Evolutionary conservation across 2,113 vertebrate species (phyloP).

Genomic region (Antigone vipio): DNA sequence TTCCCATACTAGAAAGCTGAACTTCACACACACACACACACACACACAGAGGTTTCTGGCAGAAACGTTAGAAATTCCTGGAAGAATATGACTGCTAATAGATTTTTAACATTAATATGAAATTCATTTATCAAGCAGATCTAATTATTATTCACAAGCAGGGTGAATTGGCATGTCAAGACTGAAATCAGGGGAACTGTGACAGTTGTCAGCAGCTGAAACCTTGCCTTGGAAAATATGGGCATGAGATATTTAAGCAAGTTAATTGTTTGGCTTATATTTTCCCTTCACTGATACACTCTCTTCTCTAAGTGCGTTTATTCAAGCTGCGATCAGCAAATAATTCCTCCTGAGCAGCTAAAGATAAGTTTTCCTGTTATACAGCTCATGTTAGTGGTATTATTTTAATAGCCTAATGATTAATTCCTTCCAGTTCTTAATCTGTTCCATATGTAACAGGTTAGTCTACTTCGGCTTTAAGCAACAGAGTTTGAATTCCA

Average conservation of each 20-base stretch:
- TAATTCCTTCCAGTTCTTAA: constrained; percentile 32
- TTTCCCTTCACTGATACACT: background rate
- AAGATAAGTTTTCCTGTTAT: background rate
- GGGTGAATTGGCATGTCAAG: background rate
- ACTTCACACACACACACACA: too few relatives aligned
- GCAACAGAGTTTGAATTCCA: background rate
- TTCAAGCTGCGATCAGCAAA: background rate
- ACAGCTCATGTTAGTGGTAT: background rate
- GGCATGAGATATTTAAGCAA: background rate
- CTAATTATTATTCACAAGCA: background rate
- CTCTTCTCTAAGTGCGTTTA: background rate
- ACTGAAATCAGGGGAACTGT: background rate
- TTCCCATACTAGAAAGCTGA: background rate
- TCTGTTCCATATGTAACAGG: constrained; percentile 18
- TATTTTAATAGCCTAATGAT: constrained; percentile 42
- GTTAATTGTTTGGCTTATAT: background rate
- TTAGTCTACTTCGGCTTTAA: background rate
- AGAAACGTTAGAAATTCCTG: background rate
- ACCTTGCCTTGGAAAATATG: background rate
- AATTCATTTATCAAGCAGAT: background rate
- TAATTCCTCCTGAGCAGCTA: constrained; percentile 7
- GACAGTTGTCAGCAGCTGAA: background rate
- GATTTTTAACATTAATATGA: background rate
- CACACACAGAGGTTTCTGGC: background rate
- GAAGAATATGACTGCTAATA: background rate